These are phyloP conservation scores for Subanguina moxae DNA, from an alignment of 1,140 invertebrate species.

Conservation along the genomic window DNA sequence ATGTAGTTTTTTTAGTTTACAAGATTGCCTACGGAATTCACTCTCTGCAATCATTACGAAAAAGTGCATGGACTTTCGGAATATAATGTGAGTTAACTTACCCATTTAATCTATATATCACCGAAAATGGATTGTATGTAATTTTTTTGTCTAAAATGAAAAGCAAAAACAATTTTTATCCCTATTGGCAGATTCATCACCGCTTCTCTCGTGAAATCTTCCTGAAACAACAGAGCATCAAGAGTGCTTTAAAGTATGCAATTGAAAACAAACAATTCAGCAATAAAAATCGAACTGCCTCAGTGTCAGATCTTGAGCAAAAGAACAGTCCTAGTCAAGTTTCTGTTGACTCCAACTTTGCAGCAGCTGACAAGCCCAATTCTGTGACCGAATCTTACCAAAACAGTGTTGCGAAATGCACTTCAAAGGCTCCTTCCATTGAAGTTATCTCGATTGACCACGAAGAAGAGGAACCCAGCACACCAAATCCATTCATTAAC, in stretches of 20 bases:
- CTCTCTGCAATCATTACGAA: slow-evolving; percentile 20
- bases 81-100: slow-evolving; percentile 14
- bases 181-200: not conserved
- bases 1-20: no score
- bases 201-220: slow-evolving; percentile 2
- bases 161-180: not conserved
- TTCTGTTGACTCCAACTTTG: not conserved
- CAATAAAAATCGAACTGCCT: not conserved
- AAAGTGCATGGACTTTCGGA: slow-evolving; percentile 13
- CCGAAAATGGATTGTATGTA: no score
- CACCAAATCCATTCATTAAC: no score
- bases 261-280: not conserved
- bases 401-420: no score
- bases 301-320: not conserved
- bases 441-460: no score
- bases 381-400: no score
- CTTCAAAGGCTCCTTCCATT: no score
- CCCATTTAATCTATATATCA: no score
- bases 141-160: no score
- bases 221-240: not conserved
- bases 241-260: not conserved
- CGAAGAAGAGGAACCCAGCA: no score
- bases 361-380: no score
- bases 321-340: not conserved
- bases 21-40: slow-evolving; percentile 26